Conservation (phyloP, 2,797 vertebrate species). For the Oreortyx pictus region DNA sequence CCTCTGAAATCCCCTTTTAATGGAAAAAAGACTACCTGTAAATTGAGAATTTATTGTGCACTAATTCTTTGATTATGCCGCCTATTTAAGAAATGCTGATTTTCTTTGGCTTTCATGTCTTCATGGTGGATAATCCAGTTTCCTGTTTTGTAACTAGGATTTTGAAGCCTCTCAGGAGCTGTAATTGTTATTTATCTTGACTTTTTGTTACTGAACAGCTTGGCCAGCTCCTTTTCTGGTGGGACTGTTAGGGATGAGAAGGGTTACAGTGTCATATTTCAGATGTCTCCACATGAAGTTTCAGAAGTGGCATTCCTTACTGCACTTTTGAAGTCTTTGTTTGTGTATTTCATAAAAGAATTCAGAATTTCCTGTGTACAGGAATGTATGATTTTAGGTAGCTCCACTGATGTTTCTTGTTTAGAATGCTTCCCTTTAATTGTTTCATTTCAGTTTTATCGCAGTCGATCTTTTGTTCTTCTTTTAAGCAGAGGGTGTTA, state of each 20-base stretch:
- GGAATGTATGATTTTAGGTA: not conserved
- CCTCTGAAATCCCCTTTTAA: not conserved
- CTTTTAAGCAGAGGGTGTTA: not conserved
- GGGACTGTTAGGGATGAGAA: not conserved
- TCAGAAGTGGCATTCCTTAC: not conserved
- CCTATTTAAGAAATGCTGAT: not conserved
- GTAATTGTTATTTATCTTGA: not conserved
- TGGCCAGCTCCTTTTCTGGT: not conserved
- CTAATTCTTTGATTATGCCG: not conserved
- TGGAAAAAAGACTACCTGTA: not conserved
- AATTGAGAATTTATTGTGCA: not conserved
- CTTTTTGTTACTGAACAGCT: not conserved
- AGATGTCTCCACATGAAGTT: not conserved
- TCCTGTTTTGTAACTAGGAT: not conserved
- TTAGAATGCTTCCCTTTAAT: not conserved
- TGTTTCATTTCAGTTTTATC: not conserved
- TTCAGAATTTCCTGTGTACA: not conserved
- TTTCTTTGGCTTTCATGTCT: not conserved
- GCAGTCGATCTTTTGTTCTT: not conserved
- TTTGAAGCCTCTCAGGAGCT: not conserved
- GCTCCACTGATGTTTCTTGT: not conserved
- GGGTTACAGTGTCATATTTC: not conserved
- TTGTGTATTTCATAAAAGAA: not conserved
- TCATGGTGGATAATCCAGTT: accelerated
- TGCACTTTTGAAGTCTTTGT: not conserved